Percentiles rank a stretch among this genome's conserved stretches.
phyloP scores from a whole-genome alignment of 1,140 invertebrate species.

The Pseudomyrmex sp. region DNA sequence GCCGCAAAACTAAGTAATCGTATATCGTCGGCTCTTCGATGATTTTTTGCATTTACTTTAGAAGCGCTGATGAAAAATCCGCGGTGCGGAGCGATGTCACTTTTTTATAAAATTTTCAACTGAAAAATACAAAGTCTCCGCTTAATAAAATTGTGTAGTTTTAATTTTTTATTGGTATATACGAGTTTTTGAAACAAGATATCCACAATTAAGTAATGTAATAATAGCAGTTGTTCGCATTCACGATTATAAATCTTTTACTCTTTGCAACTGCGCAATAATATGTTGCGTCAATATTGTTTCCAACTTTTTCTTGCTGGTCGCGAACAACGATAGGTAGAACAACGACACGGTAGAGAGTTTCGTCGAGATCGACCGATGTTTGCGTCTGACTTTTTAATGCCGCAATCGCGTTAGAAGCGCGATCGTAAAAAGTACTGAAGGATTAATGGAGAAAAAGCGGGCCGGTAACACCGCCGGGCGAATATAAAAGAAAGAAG shows the following conservation, averaged over 20 bases:
- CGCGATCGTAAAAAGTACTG: conserved; percentile 15
- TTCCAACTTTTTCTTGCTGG: background rate
- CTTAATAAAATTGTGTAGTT: too few species aligned
- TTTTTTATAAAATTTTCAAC: conserved; percentile 13
- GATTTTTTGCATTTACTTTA: conserved; percentile 46
- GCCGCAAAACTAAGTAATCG: conserved; percentile 45
- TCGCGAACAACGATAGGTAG: background rate
- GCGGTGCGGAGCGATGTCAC: background rate
- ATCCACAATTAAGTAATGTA: background rate
- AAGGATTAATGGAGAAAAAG: conserved; percentile 32
- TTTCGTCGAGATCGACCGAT: background rate
- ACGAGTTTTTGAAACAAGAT: too few species aligned
- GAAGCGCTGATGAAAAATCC: conserved; percentile 23
- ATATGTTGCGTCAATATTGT: conserved; percentile 1
- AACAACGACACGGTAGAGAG: background rate
- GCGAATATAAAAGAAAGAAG: background rate
- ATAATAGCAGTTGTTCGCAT: background rate
- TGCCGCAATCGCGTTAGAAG: conserved; percentile 15
- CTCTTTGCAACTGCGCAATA: background rate
- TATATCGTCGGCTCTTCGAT: conserved; percentile 50
- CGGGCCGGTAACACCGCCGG: background rate
- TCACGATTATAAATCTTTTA: background rate
- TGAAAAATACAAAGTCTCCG: too few species aligned
- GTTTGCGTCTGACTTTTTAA: conserved; percentile 26
- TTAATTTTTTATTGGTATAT: too few species aligned